A percentile compares a stretch with the other conserved stretches of the same genome.
Conservation (phyloP, 1,140 invertebrate species). For the Odontomachus brunneus region DNA sequence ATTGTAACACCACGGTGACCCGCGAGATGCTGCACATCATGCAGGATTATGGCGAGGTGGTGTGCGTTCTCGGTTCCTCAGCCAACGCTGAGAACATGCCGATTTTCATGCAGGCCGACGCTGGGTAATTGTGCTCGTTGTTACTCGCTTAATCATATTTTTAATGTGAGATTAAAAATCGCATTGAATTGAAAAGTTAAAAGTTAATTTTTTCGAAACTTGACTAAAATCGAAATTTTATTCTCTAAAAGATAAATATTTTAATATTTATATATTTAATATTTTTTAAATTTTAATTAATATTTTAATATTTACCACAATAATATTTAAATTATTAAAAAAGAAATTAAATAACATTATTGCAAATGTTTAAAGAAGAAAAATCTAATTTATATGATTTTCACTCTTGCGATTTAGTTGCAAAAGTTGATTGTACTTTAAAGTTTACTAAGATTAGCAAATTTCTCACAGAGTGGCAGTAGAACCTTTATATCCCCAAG, state of each 20-base stretch:
- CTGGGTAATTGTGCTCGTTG: slow-evolving; percentile 87
- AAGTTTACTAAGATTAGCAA: slow-evolving; percentile 27
- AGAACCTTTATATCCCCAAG: slow-evolving; percentile 96
- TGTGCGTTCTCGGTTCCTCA: slow-evolving; percentile 95
- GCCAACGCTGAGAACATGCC: slow-evolving; percentile 95
- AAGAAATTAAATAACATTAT: no score
- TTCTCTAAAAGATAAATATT: neutral
- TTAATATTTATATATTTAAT: no score
- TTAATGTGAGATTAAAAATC: no score
- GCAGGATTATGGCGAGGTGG: slow-evolving; percentile 98
- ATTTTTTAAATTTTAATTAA: no score
- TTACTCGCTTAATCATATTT: no score
- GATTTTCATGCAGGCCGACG: slow-evolving; percentile 97
- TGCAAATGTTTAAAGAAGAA: no score
- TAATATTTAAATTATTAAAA: no score
- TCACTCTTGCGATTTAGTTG: neutral
- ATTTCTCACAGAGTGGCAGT: slow-evolving; percentile 91
- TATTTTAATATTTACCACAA: no score
- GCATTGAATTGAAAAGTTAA: neutral
- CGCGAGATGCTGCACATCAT: slow-evolving; percentile 97
- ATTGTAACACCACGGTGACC: slow-evolving; percentile 95
- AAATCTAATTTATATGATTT: neutral
- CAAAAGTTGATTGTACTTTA: neutral
- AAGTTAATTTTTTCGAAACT: slow-evolving; percentile 26
- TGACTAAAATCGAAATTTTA: slow-evolving; percentile 16